phyloP scores from a whole-genome alignment of 2,888 invertebrate species.

The Stegophylla sp. region DNA sequence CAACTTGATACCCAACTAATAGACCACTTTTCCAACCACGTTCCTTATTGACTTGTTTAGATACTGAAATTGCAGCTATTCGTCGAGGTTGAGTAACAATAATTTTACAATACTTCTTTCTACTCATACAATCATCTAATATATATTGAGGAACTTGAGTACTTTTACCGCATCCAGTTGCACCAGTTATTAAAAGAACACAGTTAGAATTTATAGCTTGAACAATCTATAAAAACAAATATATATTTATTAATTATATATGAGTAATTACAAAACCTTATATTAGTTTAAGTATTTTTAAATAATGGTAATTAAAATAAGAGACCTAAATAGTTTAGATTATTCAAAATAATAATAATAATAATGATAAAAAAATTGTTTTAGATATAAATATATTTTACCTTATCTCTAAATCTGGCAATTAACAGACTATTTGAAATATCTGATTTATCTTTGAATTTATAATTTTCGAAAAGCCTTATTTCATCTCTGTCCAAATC shows the following conservation, averaged over 20 bases:
- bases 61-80: conserved; percentile 91
- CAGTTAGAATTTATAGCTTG: conserved; percentile 73
- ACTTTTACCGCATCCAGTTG: conserved; percentile 94
- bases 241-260: background rate
- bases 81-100: conserved; percentile 91
- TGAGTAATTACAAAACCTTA: no score
- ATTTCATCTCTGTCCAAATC: conserved; percentile 34
- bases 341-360: no score
- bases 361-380: no score
- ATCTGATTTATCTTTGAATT: conserved; percentile 45
- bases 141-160: conserved; percentile 93
- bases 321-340: no score
- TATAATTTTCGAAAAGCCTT: conserved; percentile 45
- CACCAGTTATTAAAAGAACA: conserved; percentile 86
- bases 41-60: conserved; percentile 83
- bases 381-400: conserved; percentile 22
- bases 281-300: no score
- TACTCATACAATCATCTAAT: conserved; percentile 76
- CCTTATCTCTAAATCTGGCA: conserved; percentile 21
- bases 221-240: conserved; percentile 70
- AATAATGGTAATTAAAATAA: no score
- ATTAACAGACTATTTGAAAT: conserved; percentile 41
- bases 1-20: conserved; percentile 88
- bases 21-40: conserved; percentile 82
- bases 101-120: conserved; percentile 79